These are phyloP conservation scores for Endotricha flammealis DNA, from an alignment of 2,888 invertebrate species.

Conservation along the genomic window DNA sequence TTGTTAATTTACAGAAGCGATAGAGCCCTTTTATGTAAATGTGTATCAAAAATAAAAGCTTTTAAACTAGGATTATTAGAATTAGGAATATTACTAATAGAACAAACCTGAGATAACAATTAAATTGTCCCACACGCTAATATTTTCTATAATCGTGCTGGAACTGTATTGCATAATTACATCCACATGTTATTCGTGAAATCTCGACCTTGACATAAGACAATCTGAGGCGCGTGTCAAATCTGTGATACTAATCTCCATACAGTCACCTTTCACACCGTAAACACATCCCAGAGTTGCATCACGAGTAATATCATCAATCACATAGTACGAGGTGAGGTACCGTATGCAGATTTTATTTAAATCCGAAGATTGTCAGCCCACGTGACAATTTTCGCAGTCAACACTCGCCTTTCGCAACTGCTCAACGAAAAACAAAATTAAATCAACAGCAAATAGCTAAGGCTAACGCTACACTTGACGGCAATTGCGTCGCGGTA, in stretches of 20 bases:
- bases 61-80: too few relatives aligned
- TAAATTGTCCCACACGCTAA: too few relatives aligned
- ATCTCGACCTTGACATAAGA: conserved; percentile 57
- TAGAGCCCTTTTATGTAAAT: too few relatives aligned
- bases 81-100: too few relatives aligned
- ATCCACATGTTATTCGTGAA: conserved; percentile 43
- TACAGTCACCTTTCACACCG: conserved; percentile 69
- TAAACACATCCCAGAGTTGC: conserved; percentile 48
- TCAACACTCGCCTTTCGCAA: conserved; percentile 36
- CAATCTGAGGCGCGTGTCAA: conserved; percentile 54
- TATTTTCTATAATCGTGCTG: too few relatives aligned
- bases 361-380: conserved; percentile 47
- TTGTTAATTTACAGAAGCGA: too few relatives aligned
- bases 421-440: conserved; percentile 32
- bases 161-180: too few relatives aligned
- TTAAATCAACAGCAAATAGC: conserved; percentile 11
- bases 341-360: conserved; percentile 61
- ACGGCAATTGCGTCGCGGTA: too few relatives aligned
- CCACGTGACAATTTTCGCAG: conserved; percentile 41
- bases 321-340: conserved; percentile 58
- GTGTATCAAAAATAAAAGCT: too few relatives aligned
- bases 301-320: conserved; percentile 58
- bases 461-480: too few relatives aligned
- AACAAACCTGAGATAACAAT: too few relatives aligned
- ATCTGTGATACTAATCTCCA: conserved; percentile 66